Conservation (phyloP, 2,888 invertebrate genomes). For the Papilio elwesi region DNA sequence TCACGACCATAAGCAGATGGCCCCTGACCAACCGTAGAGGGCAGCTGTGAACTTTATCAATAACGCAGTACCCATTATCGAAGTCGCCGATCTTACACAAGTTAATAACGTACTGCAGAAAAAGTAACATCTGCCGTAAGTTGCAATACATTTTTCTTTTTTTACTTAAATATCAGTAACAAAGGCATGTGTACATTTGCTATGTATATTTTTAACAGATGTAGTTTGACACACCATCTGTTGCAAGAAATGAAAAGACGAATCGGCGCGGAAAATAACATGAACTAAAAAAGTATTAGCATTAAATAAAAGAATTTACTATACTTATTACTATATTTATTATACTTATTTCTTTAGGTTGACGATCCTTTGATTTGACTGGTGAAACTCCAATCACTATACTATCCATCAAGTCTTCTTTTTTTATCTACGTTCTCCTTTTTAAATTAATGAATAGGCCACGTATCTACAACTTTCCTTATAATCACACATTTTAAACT, state of each 20-base stretch:
- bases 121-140: constrained; percentile 34
- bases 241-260: neutral
- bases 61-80: constrained; percentile 26
- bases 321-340: no score
- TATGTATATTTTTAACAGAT: neutral
- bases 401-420: no score
- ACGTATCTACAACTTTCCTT: neutral
- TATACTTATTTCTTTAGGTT: no score
- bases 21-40: constrained; percentile 23
- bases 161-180: neutral
- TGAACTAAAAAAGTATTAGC: neutral
- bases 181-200: neutral
- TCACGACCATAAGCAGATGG: constrained; percentile 38
- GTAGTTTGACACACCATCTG: neutral
- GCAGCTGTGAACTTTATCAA: constrained; percentile 37
- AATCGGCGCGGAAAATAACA: neutral
- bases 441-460: neutral
- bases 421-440: neutral
- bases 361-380: no score
- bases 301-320: neutral
- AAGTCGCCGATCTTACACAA: constrained; percentile 26
- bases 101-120: constrained; percentile 27
- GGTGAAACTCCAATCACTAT: no score
- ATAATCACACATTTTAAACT: no score
- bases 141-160: constrained; percentile 1